A percentile compares a stretch with the other conserved stretches of the same genome.
These are phyloP conservation scores for Rhinopithecus roxellana DNA, from an alignment of 2,113 vertebrate species.

Conservation along the genomic window DNA sequence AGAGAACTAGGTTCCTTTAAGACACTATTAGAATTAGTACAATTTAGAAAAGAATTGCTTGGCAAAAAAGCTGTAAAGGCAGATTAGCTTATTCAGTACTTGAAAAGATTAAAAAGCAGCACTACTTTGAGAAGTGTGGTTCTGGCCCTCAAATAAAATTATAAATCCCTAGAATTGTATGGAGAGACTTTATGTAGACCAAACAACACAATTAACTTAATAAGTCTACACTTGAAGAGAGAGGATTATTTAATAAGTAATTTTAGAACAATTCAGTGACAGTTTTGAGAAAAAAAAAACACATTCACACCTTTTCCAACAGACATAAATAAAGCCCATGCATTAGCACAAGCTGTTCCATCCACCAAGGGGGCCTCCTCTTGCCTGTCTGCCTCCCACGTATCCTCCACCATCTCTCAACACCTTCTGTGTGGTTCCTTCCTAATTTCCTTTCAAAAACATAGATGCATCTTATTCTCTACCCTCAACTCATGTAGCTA, in stretches of 20 bases:
- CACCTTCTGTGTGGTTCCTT: not conserved
- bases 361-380: no score
- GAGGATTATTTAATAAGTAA: not conserved
- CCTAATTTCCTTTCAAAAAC: not conserved
- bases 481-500: not conserved
- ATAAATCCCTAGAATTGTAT: not conserved
- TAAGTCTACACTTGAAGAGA: not conserved
- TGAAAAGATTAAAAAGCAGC: not conserved
- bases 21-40: not conserved
- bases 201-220: not conserved
- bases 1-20: not conserved
- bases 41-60: conserved; percentile 31
- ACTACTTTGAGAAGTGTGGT: not conserved
- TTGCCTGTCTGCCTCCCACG: not conserved
- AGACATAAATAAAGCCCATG: not conserved
- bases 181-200: not conserved
- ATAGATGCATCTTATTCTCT: not conserved
- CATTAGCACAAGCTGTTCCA: not conserved
- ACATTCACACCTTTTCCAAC: not conserved
- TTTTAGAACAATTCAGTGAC: conserved; percentile 13
- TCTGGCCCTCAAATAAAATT: not conserved
- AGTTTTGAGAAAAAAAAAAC: not conserved
- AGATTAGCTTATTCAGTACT: not conserved
- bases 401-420: not conserved
- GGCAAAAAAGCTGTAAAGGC: not conserved